Conservation (phyloP, 2,888 invertebrate genomes). For the Bellardia bayeri region DNA sequence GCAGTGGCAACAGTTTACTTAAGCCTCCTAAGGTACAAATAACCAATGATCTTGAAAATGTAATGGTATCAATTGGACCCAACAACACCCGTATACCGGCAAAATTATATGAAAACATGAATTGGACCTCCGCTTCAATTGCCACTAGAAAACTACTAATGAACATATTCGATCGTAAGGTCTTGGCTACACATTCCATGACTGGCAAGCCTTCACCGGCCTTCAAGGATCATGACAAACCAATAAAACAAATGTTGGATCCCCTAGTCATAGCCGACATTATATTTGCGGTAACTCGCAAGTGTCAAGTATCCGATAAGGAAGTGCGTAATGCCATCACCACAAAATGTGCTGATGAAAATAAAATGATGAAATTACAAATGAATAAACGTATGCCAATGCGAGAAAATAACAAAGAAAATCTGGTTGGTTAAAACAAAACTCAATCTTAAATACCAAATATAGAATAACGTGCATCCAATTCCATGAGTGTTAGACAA, state of each 20-base stretch:
- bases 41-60: conserved; percentile 74
- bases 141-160: conserved; percentile 86
- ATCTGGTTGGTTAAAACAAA: too few species aligned
- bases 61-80: conserved; percentile 83
- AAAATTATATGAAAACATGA: conserved; percentile 85
- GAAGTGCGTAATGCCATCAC: conserved; percentile 87
- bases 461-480: too few species aligned
- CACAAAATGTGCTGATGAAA: conserved; percentile 88
- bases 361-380: conserved; percentile 86
- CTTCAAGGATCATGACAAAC: conserved; percentile 82
- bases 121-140: conserved; percentile 85
- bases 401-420: too few species aligned
- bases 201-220: conserved; percentile 87
- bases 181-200: conserved; percentile 87
- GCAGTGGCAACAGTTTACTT: too few species aligned
- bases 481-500: too few species aligned
- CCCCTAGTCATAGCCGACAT: conserved; percentile 86
- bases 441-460: too few species aligned
- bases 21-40: too few species aligned
- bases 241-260: conserved; percentile 84
- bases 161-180: conserved; percentile 86
- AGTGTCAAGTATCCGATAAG: conserved; percentile 86
- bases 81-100: conserved; percentile 83
- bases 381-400: conserved; percentile 76
- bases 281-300: conserved; percentile 85